phyloP scores from a whole-genome alignment of 2,113 vertebrate genomes.

The Solea senegalensis region DNA sequence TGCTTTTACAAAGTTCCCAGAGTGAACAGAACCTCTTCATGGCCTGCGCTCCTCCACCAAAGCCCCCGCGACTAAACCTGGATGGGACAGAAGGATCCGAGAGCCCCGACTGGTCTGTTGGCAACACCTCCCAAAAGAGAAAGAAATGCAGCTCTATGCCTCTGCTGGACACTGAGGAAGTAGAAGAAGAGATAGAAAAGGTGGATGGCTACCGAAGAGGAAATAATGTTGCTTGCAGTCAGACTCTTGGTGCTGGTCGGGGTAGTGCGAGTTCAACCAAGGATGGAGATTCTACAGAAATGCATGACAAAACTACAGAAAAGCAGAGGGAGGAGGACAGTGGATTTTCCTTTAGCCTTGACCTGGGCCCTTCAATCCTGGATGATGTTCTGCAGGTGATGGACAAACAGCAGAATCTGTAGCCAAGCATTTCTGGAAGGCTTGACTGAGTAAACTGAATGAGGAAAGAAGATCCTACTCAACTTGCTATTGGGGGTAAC shows the following conservation, averaged over 20 bases:
- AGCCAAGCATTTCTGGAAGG: background rate
- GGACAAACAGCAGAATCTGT: constrained; percentile 82
- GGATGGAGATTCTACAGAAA: constrained; percentile 77
- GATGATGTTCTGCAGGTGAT: constrained; percentile 94
- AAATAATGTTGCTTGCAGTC: constrained; percentile 17
- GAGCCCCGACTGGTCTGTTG: constrained; percentile 42
- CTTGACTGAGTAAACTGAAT: background rate
- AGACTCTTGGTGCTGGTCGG: constrained; percentile 24
- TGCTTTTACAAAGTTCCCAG: constrained; percentile 80
- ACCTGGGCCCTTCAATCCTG: constrained; percentile 93
- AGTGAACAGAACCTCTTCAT: constrained; percentile 86
- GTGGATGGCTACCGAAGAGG: constrained; percentile 39
- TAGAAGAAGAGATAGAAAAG: constrained; percentile 39
- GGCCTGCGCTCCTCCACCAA: constrained; percentile 87
- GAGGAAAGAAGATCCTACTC: background rate
- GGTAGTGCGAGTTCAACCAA: constrained; percentile 65
- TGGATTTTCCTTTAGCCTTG: constrained; percentile 81
- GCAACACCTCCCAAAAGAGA: constrained; percentile 47
- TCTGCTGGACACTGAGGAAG: constrained; percentile 69
- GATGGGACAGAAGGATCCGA: constrained; percentile 71
- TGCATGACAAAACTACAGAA: constrained; percentile 62
- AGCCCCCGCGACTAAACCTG: constrained; percentile 91
- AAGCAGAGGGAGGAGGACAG: constrained; percentile 69
- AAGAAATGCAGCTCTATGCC: constrained; percentile 79
- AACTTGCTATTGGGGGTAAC: background rate